Evolutionary conservation across 2,888 invertebrate species (phyloP).

Genomic region (Acholoe squamosa): DNA sequence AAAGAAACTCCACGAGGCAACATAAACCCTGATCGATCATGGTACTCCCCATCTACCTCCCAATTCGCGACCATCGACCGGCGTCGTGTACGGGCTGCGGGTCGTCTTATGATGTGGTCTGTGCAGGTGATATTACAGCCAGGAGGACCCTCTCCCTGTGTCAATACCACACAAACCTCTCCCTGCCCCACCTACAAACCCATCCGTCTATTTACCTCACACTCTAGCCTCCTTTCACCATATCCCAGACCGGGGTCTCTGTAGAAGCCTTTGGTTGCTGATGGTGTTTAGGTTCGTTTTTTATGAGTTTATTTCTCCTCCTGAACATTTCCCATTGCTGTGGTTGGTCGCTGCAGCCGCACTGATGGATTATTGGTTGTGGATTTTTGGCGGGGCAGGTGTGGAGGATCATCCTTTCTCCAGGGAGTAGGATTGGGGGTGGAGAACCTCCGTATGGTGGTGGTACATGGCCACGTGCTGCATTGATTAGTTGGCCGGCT

Average conservation of each 20-base stretch:
- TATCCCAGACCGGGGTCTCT: too few species aligned
- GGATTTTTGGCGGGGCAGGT: neutral
- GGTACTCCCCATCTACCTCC: neutral
- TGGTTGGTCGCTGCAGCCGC: neutral
- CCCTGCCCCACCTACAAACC: neutral
- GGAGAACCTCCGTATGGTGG: neutral
- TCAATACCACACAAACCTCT: conserved; percentile 50
- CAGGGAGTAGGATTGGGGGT: neutral
- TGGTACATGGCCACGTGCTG: neutral
- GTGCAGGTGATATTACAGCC: conserved; percentile 48
- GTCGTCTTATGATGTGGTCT: conserved; percentile 32
- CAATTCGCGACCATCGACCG: conserved; percentile 13
- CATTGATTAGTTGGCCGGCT: conserved; percentile 19
- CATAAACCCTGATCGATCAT: conserved; percentile 55
- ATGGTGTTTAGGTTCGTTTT: neutral
- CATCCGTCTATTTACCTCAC: neutral
- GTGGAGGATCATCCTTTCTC: conserved; percentile 4
- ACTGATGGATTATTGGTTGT: neutral
- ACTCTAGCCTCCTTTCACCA: too few species aligned
- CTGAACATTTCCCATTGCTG: neutral
- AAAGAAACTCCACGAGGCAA: conserved; percentile 50
- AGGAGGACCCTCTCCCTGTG: neutral
- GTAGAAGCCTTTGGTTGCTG: too few species aligned
- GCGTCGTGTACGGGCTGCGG: conserved; percentile 16
- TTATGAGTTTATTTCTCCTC: neutral